Conservation (phyloP, 2,113 vertebrate genomes). For the Sphyrna mokarran region DNA sequence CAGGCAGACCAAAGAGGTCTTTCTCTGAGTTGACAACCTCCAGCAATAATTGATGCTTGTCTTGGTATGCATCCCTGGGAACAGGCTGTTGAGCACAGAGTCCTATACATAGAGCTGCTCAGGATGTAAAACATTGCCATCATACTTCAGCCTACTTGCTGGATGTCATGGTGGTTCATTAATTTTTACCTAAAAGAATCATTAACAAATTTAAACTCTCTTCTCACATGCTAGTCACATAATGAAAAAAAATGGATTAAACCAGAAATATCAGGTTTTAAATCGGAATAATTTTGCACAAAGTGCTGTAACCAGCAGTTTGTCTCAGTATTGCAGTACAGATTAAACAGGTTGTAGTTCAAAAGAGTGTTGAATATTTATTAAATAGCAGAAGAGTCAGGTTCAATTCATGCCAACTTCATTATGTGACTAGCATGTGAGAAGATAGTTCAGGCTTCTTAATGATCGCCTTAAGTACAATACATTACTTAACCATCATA, state of each 20-base stretch:
- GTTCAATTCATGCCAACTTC: constrained; percentile 22
- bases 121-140: not conserved
- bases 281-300: not conserved
- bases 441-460: not conserved
- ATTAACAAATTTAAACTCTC: not conserved
- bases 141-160: not conserved
- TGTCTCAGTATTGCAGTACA: not conserved
- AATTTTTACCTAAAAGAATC: not conserved
- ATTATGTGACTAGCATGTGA: not conserved
- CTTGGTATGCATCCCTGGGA: too few species aligned
- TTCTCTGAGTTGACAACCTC: too few species aligned
- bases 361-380: not conserved
- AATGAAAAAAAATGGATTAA: not conserved
- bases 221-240: not conserved
- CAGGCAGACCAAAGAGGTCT: too few species aligned
- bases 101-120: too few species aligned
- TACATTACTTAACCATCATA: not conserved
- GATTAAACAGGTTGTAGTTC: not conserved
- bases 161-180: not conserved
- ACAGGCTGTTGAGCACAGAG: too few species aligned
- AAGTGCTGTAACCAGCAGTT: not conserved
- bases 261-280: not conserved
- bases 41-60: too few species aligned
- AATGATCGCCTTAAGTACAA: not conserved
- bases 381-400: not conserved